phyloP scores from a whole-genome alignment of 2,888 invertebrate species.

The Eurytoma adleriae region DNA sequence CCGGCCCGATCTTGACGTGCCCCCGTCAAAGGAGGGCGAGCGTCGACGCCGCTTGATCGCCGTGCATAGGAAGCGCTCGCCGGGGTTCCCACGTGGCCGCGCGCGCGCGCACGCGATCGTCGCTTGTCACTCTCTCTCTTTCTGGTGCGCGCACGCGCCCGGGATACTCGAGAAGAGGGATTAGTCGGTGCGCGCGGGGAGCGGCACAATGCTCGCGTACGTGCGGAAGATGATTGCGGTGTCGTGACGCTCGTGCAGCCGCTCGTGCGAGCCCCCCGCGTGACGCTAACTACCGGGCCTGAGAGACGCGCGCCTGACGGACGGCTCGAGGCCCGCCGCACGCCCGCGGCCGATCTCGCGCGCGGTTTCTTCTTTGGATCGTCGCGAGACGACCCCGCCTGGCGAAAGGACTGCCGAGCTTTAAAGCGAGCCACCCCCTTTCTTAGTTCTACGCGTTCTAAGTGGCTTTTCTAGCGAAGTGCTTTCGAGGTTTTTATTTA shows the following conservation, averaged over 20 bases:
- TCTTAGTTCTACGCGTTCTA: no score
- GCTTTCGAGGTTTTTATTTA: no score
- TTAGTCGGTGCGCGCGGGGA: not conserved
- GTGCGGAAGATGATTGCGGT: conserved; percentile 55
- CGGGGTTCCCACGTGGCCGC: conserved; percentile 15
- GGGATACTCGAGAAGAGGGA: conserved; percentile 36
- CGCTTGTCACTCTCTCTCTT: conserved; percentile 16
- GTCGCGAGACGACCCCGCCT: no score
- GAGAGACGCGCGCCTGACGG: conserved; percentile 19
- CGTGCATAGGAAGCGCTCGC: not conserved
- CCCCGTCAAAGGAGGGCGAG: not conserved
- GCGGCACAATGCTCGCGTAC: not conserved
- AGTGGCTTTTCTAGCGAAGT: no score
- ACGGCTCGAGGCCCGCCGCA: not conserved
- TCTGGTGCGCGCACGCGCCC: conserved; percentile 47
- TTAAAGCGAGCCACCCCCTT: no score
- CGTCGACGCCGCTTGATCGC: not conserved
- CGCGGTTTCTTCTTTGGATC: no score
- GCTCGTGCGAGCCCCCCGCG: conserved; percentile 70
- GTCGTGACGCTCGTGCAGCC: conserved; percentile 61
- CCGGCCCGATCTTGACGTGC: conserved; percentile 11
- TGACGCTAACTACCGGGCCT: conserved; percentile 74
- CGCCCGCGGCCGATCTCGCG: no score
- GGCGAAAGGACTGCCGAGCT: no score
- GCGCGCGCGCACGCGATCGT: conserved; percentile 5